phyloP scores from a whole-genome alignment of 2,797 vertebrate genomes.

The Cottoperca gobio region DNA sequence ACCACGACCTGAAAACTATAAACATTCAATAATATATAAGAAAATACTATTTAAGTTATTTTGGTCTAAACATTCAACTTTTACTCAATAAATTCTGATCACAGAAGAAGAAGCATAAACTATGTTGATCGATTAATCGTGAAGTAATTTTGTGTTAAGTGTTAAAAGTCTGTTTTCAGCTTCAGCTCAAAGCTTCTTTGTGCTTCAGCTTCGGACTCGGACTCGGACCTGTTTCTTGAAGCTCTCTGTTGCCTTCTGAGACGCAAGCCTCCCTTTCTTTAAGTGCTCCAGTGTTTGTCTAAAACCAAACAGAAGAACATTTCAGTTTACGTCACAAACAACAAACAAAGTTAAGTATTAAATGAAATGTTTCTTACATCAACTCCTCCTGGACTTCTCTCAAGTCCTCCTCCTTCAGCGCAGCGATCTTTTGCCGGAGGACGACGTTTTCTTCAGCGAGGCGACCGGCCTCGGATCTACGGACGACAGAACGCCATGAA shows the following conservation, averaged over 20 bases:
- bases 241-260: conserved; percentile 87
- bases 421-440: conserved; percentile 85
- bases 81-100: too few species aligned
- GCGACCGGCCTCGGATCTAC: conserved; percentile 88
- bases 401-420: conserved; percentile 88
- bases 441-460: conserved; percentile 89
- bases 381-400: conserved; percentile 87
- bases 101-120: too few species aligned
- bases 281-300: conserved; percentile 90
- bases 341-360: not conserved
- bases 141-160: too few species aligned
- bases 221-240: conserved; percentile 87
- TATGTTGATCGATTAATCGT: too few species aligned
- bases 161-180: too few species aligned
- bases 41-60: too few species aligned
- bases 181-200: too few species aligned
- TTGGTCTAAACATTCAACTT: too few species aligned
- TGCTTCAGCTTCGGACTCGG: too few species aligned
- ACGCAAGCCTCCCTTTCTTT: conserved; percentile 85
- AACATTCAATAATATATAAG: too few species aligned
- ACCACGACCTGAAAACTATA: too few species aligned
- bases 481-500: too few species aligned
- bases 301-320: conserved; percentile 8
- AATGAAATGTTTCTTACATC: conserved; percentile 80
- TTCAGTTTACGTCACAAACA: not conserved